Percentiles rank a stretch among this genome's conserved stretches.
Evolutionary conservation across 2,797 vertebrate species (phyloP).

Genomic region (Bucorvus abyssinicus): DNA sequence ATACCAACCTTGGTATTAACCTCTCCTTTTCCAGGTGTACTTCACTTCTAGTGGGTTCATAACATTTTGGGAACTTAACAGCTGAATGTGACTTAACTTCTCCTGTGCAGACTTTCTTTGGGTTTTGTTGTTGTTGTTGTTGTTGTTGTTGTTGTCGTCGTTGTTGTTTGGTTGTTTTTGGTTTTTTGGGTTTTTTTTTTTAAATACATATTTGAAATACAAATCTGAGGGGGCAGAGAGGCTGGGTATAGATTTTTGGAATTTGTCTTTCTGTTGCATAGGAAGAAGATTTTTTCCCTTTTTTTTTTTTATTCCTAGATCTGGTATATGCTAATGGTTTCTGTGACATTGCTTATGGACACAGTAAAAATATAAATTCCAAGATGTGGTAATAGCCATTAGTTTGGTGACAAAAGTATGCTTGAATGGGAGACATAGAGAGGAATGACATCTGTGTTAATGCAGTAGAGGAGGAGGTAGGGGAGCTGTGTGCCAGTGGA

Average conservation of each 20-base stretch:
- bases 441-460: slow-evolving; percentile 55
- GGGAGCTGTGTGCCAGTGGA: background rate
- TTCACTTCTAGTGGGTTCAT: background rate
- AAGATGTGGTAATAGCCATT: slow-evolving; percentile 33
- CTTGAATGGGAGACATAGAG: background rate
- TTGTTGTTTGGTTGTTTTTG: background rate
- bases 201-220: background rate
- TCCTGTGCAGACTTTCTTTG: background rate
- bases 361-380: slow-evolving; percentile 54
- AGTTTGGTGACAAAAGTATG: slow-evolving; percentile 42
- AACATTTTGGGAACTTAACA: background rate
- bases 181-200: background rate
- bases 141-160: background rate
- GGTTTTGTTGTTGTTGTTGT: background rate
- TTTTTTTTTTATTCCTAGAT: background rate
- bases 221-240: background rate
- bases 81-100: background rate
- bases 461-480: slow-evolving; percentile 29
- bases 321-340: background rate
- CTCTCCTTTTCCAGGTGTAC: background rate
- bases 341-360: slow-evolving; percentile 35
- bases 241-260: background rate
- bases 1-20: fast-evolving
- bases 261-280: background rate
- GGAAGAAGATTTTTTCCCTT: background rate